Evolutionary conservation across 2,888 invertebrate genomes (phyloP).

Genomic region (Galerucella nymphaeae): DNA sequence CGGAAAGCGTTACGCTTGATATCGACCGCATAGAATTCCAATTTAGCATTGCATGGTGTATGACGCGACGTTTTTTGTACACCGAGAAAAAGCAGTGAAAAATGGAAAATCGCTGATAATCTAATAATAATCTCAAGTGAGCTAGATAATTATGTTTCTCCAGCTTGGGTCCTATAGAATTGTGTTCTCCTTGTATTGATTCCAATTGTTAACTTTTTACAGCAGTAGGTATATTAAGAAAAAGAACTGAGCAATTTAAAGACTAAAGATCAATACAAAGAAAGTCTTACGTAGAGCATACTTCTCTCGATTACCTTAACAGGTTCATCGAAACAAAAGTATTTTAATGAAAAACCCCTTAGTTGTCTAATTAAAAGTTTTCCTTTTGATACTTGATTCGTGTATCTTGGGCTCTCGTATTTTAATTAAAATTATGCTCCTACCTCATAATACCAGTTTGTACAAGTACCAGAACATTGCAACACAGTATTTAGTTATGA

Average conservation of each 20-base stretch:
- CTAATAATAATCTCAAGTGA: no score
- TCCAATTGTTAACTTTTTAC: no score
- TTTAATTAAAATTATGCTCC: conserved; percentile 51
- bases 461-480: conserved; percentile 36
- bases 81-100: not conserved
- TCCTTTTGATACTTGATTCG: conserved; percentile 30
- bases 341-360: conserved; percentile 43
- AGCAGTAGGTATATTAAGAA: no score
- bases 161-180: no score
- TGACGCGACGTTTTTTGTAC: not conserved
- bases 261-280: not conserved
- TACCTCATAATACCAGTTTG: conserved; percentile 44
- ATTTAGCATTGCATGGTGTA: not conserved
- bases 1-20: conserved; percentile 12
- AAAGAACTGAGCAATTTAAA: not conserved
- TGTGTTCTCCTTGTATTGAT: no score
- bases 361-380: conserved; percentile 49
- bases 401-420: conserved; percentile 40
- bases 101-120: not conserved
- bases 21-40: conserved; percentile 14
- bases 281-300: not conserved
- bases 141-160: no score
- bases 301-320: conserved; percentile 15
- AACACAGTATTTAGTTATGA: conserved; percentile 42
- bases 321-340: conserved; percentile 30